Evolutionary conservation across 2,888 invertebrate genomes (phyloP).

Genomic region (Myopa tessellatipennis): DNA sequence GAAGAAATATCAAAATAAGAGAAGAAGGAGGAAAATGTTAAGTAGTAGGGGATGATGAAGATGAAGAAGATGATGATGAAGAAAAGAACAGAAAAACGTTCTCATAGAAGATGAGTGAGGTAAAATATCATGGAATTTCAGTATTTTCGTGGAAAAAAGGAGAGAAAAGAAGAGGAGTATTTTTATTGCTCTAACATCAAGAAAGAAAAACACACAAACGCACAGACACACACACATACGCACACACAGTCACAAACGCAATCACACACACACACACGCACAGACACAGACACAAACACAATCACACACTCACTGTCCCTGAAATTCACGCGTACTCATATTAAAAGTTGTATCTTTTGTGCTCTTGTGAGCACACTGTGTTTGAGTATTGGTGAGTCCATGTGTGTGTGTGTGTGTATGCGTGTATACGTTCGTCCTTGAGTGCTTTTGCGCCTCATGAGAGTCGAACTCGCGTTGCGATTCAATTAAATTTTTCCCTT

Average conservation of each 20-base stretch:
- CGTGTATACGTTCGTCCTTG: constrained; percentile 7
- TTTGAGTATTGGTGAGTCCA: not conserved
- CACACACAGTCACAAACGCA: not conserved
- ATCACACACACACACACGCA: not conserved
- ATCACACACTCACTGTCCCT: not conserved
- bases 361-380: too few species aligned
- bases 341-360: too few species aligned
- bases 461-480: not conserved
- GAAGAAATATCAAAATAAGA: not conserved
- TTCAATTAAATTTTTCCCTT: constrained; percentile 11
- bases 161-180: not conserved
- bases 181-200: not conserved
- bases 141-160: constrained; percentile 4
- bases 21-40: too few species aligned
- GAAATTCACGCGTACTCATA: too few species aligned
- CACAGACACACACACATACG: constrained; percentile 3
- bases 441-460: constrained; percentile 2
- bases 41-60: not conserved
- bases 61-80: not conserved
- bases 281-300: constrained; percentile 7
- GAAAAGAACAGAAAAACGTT: constrained; percentile 15
- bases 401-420: constrained; percentile 7
- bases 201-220: not conserved
- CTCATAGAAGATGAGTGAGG: not conserved
- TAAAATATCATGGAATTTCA: too few species aligned